phyloP scores from a whole-genome alignment of 2,113 vertebrate species.

The Syngnathus typhle region DNA sequence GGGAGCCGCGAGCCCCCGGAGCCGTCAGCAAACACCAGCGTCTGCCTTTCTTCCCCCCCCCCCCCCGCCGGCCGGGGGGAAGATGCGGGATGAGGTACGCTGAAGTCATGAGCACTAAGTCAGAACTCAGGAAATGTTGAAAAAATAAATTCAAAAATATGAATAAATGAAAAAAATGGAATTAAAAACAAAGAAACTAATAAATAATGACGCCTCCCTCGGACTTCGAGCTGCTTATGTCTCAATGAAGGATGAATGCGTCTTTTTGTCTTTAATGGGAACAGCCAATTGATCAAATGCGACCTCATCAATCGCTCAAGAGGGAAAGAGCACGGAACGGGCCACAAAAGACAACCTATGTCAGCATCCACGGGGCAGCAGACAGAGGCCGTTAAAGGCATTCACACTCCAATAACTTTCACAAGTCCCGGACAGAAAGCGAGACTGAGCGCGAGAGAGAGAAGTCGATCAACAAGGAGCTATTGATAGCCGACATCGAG shows the following conservation, averaged over 20 bases:
- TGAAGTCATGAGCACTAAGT: too few relatives aligned
- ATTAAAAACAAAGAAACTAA: too few relatives aligned
- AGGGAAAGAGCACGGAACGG: slow-evolving; percentile 9
- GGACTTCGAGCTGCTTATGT: slow-evolving; percentile 23
- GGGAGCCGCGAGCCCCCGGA: slow-evolving; percentile 66
- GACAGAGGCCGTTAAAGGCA: slow-evolving; percentile 58
- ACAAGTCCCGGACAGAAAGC: slow-evolving; percentile 42
- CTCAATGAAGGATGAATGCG: slow-evolving; percentile 38
- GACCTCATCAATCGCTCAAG: neutral
- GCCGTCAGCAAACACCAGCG: slow-evolving; percentile 63
- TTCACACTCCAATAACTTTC: slow-evolving; percentile 68
- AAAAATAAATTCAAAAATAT: too few relatives aligned
- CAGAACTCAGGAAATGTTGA: too few relatives aligned
- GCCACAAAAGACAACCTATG: slow-evolving; percentile 5
- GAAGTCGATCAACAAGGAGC: slow-evolving; percentile 60
- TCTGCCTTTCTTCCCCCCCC: slow-evolving; percentile 62
- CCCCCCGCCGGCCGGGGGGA: slow-evolving; percentile 27
- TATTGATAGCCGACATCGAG: slow-evolving; percentile 42
- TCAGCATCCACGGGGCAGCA: slow-evolving; percentile 32
- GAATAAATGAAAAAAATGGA: too few relatives aligned
- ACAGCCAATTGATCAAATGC: neutral
- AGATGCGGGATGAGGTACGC: slow-evolving; percentile 7
- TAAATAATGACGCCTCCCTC: neutral
- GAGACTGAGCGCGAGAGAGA: slow-evolving; percentile 4
- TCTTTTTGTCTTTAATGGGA: slow-evolving; percentile 18